Percentiles rank a stretch among this genome's conserved stretches.
These are phyloP conservation scores for Chascanopsetta lugubris DNA, from an alignment of 2,113 vertebrate species.

Conservation along the genomic window DNA sequence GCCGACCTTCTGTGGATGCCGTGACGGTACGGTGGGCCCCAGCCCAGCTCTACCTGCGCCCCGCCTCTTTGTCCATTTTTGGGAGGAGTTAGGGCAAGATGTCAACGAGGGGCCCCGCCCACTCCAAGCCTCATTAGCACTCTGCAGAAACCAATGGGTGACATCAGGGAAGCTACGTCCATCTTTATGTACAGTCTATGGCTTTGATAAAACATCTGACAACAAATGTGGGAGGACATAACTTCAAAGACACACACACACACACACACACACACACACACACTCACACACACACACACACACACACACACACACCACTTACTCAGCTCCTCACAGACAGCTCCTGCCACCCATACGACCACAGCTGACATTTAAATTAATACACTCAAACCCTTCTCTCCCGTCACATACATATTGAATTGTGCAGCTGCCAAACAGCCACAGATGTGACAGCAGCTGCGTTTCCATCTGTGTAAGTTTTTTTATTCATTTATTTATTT, in stretches of 20 bases:
- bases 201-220: constrained; percentile 52
- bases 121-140: too few species aligned
- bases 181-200: too few species aligned
- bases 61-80: too few species aligned
- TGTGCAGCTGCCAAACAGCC: constrained; percentile 61
- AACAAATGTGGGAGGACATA: constrained; percentile 27
- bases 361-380: constrained; percentile 61
- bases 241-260: constrained; percentile 7
- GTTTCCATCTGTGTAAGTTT: constrained; percentile 50
- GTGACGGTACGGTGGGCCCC: too few species aligned
- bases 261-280: constrained; percentile 4
- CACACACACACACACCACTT: not conserved
- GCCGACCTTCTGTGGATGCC: too few species aligned
- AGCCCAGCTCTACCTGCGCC: too few species aligned
- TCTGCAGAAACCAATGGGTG: too few species aligned
- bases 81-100: too few species aligned
- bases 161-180: too few species aligned
- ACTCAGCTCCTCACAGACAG: not conserved
- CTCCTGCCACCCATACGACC: constrained; percentile 44
- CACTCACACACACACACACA: constrained; percentile 10
- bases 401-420: constrained; percentile 60
- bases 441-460: constrained; percentile 72
- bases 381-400: constrained; percentile 42
- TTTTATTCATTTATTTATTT: too few species aligned
- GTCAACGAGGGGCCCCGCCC: too few species aligned